phyloP scores from a whole-genome alignment of 2,113 vertebrate genomes.

The Parus major region DNA sequence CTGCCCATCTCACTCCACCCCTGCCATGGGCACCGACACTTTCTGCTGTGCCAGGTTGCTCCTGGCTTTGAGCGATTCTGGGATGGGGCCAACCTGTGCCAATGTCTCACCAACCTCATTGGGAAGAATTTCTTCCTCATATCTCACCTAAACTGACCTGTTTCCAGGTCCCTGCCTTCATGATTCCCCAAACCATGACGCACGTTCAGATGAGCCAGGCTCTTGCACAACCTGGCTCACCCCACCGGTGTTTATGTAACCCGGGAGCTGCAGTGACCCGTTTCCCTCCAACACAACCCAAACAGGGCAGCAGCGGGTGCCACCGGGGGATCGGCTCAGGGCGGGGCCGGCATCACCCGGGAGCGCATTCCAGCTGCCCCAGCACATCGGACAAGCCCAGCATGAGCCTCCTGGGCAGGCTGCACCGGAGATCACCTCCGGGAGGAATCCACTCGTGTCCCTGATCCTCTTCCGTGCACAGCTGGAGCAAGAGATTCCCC shows the following conservation, averaged over 20 bases:
- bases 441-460: too few species aligned
- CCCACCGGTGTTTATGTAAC: not conserved
- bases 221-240: not conserved
- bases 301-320: not conserved
- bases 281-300: accelerated
- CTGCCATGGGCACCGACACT: not conserved
- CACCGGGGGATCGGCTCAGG: accelerated
- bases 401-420: not conserved
- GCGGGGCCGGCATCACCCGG: not conserved
- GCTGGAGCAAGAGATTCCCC: not conserved
- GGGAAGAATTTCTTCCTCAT: not conserved
- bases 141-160: not conserved
- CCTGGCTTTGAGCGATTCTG: not conserved
- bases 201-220: not conserved
- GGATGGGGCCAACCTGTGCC: not conserved
- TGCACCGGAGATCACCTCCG: accelerated
- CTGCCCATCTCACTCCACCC: not conserved
- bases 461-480: accelerated
- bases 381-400: not conserved
- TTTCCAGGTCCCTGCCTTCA: not conserved
- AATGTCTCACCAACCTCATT: accelerated
- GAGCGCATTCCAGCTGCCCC: not conserved
- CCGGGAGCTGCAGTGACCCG: not conserved
- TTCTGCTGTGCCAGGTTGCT: accelerated
- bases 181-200: not conserved